Evolutionary conservation across 2,113 vertebrate species (phyloP), one percentile per base, ranked within the genome.

Genomic region (Bothrops jararaca): DNA sequence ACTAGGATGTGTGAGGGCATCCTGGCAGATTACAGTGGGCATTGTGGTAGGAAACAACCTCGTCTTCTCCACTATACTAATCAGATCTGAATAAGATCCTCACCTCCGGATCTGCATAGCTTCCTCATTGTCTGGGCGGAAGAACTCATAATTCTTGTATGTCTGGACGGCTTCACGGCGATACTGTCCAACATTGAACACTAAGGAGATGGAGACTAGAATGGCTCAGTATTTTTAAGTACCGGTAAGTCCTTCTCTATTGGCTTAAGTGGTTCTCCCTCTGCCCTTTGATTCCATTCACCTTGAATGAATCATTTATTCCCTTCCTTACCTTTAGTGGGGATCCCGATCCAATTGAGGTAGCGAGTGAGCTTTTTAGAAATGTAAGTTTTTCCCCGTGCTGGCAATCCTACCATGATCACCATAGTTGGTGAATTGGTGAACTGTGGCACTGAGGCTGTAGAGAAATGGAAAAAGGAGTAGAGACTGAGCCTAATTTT

Each of bases 371-470:
- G 98, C 94, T 99, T 99, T 7, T 98, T 98, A 15, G 98, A 98
- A 95, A 99, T 99, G 95, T 98, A 99, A 26, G 98, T 99, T 93
- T 99, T 99, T 23, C 98, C 98, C 54, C 98, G 97, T 13, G 98
- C 98, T 0, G 98, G 98, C 11, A 99, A 97, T 12, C 98, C 98
- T 85, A 99, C 98, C 98, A 99, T 97, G 93, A 99, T 98, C 24
- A 99, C 98, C 98, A 99, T 97, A 1, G 98, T 99, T 7, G 98
- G 98, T 9, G 98, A 99, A 97, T 99, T 99, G 91, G 98, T 99
- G 96, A 99, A 99, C 97, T 99, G 98, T 0, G 98, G 98, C 92
- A 99, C 97, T 0, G 98, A 98, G 5, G 98, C 98, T 98, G 96
- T 26, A 96, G 97, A 58, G 93, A 91, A 96, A n/a, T 92, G 1